Conservation (phyloP, 2,888 invertebrate species). For the Cephus pygmeus region DNA sequence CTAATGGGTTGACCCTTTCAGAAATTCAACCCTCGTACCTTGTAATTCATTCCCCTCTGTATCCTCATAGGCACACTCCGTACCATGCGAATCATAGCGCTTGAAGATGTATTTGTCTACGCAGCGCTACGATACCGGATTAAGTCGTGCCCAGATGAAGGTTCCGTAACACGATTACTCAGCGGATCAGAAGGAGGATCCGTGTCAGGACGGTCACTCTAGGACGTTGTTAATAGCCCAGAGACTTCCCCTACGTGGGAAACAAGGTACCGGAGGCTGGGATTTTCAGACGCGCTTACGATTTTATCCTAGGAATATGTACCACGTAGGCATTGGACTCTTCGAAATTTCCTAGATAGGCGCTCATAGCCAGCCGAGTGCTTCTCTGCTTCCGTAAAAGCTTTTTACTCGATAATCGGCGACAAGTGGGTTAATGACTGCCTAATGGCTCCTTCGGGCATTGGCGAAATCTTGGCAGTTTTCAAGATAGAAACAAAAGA, state of each 20-base stretch:
- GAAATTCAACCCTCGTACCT: background rate
- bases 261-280: background rate
- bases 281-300: background rate
- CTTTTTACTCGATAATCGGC: slow-evolving; percentile 26
- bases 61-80: background rate
- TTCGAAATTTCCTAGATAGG: background rate
- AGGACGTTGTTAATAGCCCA: background rate
- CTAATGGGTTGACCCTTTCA: background rate
- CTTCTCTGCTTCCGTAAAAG: background rate
- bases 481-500: background rate
- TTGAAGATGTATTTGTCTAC: background rate
- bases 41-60: background rate
- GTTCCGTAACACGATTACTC: background rate
- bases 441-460: slow-evolving; percentile 23
- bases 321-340: background rate
- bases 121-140: background rate
- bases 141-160: background rate
- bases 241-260: background rate
- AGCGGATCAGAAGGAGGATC: background rate
- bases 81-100: background rate
- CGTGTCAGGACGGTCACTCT: background rate
- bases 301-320: background rate
- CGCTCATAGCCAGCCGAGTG: background rate
- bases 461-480: background rate
- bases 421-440: slow-evolving; percentile 36